Conservation (phyloP, 2,797 vertebrate species). For the Steatocranus sp. region DNA sequence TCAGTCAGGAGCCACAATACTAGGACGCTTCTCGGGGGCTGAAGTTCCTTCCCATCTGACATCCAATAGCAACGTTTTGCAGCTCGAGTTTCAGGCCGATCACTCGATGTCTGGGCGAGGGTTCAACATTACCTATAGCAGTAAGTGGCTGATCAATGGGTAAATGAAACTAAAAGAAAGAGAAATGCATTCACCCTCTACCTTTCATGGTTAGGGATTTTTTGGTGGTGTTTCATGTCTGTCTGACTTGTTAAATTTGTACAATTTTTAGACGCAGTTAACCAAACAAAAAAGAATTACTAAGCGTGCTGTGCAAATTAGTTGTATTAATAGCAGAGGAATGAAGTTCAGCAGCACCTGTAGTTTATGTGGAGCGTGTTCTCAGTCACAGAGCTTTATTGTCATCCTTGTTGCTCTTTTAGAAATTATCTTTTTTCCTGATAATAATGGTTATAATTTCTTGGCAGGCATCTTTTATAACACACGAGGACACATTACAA, state of each 20-base stretch:
- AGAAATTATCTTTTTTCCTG: background rate
- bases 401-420: background rate
- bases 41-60: slow-evolving; percentile 97
- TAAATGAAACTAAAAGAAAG: background rate
- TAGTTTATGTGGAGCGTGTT: background rate
- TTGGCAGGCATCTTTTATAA: background rate
- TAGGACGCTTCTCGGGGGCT: slow-evolving; percentile 94
- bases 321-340: background rate
- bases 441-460: background rate
- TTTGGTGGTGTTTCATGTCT: background rate
- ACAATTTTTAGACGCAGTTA: background rate
- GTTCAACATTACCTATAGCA: slow-evolving; percentile 98
- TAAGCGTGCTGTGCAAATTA: background rate
- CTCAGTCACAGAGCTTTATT: background rate
- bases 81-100: slow-evolving; percentile 97
- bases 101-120: slow-evolving; percentile 98
- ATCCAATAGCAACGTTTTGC: slow-evolving; percentile 89
- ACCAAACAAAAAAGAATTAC: background rate
- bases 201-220: background rate
- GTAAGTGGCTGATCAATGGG: slow-evolving; percentile 73
- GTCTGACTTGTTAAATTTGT: background rate
- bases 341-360: background rate
- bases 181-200: background rate
- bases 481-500: background rate
- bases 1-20: slow-evolving; percentile 82